Evolutionary conservation across 2,888 invertebrate genomes (phyloP), one percentile per base, ranked within the genome.

Genomic region (Ophion slaviceki): DNA sequence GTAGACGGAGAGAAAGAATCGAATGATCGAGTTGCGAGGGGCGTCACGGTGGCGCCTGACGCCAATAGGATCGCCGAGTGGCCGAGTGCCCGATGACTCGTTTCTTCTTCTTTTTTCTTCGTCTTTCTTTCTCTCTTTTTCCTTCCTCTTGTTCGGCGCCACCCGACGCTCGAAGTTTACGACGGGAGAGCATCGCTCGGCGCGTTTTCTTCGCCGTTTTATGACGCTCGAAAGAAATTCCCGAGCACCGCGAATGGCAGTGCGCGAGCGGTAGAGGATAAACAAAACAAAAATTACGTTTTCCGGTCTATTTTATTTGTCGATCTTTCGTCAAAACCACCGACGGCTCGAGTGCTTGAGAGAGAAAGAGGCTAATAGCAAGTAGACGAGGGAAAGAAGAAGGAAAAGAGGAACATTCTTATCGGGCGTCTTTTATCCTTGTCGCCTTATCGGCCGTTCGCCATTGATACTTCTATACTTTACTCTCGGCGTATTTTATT

Each of bases 1-100:
- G 53, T 24, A 66, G 14, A 74, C n/a, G 57, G 47, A 80, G 28
- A 40, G 47, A 68, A 28, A 71, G 64, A 61, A 68, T 68, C 53
- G 66, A 68, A 81, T 75, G 59, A 68, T 80, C 59, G 77, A 59
- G 77, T 59, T 61, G 59, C 24, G 24, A 80, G 80, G 75, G 79
- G 77, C 82, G 82, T 71, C 85, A 68, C 85, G 85, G 85, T 83
- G 85, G 85, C 85, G 85, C 85, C 85, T 86, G 82, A 86, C 85
- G 85, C 80, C 82, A 86, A 83, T 86, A 80, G 77, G 77, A 80
- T 86, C 80, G 76, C 62, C 82, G 82, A 82, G 82, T 79, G 79
- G 64, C 85, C 79, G 85, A 85, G 75, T 79, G 75, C 74, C 74
- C 74, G 67, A 72, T 32, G 74, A 36, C 72, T 74, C 67, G 62